Evolutionary conservation across 2,113 vertebrate genomes (phyloP).

Genomic region (Columba janthina): DNA sequence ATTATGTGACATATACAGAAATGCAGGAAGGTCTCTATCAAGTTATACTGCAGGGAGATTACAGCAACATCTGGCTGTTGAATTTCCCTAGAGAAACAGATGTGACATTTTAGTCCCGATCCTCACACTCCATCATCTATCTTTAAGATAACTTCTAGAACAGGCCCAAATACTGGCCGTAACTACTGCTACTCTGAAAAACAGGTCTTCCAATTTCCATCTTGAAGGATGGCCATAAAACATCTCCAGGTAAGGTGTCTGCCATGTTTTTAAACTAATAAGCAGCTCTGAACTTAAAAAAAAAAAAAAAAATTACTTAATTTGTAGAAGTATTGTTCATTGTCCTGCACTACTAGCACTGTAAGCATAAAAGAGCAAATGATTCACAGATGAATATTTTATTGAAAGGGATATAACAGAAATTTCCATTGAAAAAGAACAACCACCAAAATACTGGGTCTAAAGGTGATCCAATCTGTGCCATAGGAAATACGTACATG

Average conservation of each 20-base stretch:
- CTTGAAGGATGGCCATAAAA: not conserved
- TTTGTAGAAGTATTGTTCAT: not conserved
- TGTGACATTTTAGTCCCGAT: not conserved
- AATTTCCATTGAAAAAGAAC: not conserved
- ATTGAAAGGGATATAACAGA: not conserved
- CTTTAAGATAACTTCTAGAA: not conserved
- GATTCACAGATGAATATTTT: not conserved
- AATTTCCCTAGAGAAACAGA: not conserved
- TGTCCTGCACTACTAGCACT: not conserved
- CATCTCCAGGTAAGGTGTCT: not conserved
- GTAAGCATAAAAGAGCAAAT: not conserved
- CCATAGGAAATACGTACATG: not conserved
- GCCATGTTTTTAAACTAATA: not conserved
- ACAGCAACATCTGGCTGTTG: not conserved
- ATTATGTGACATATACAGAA: slow-evolving; percentile 11
- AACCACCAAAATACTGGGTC: not conserved
- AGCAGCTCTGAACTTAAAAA: not conserved
- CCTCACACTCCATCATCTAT: not conserved
- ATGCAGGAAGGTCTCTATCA: not conserved
- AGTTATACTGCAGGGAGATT: not conserved
- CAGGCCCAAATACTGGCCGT: not conserved
- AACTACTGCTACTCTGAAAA: not conserved
- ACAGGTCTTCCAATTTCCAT: not conserved
- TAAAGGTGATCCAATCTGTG: not conserved
- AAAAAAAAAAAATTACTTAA: not conserved